Conservation (phyloP, 2,888 invertebrate genomes). For the Eristalis arbustorum region DNA sequence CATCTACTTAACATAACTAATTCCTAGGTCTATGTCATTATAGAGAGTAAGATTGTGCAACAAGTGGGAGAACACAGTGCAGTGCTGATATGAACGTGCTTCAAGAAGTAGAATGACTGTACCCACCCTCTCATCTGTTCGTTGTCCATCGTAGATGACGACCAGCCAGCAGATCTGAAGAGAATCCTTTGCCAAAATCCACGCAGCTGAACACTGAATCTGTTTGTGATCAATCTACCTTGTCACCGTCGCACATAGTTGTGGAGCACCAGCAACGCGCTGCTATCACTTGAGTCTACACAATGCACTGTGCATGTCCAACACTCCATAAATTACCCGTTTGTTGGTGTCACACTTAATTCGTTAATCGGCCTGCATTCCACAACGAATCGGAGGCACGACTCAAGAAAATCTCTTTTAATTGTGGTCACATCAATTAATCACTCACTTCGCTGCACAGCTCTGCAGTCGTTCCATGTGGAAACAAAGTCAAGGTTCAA, state of each 20-base stretch:
- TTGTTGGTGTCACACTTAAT: conserved; percentile 18
- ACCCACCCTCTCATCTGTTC: too few relatives aligned
- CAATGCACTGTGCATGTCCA: neutral
- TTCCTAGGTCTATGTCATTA: too few relatives aligned
- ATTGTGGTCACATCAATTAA: conserved; percentile 39
- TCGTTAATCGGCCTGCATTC: conserved; percentile 5
- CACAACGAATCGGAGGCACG: conserved; percentile 19
- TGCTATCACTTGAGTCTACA: neutral
- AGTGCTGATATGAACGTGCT: too few relatives aligned
- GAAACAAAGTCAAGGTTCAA: conserved; percentile 57
- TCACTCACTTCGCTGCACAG: conserved; percentile 6
- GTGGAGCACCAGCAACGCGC: neutral
- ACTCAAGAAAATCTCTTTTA: conserved; percentile 30
- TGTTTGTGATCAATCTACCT: neutral
- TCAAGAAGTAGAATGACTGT: too few relatives aligned
- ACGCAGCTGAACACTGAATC: neutral
- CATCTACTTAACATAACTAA: too few relatives aligned
- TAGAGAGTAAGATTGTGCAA: too few relatives aligned
- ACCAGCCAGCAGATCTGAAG: too few relatives aligned
- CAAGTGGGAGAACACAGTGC: too few relatives aligned
- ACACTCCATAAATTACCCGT: conserved; percentile 24
- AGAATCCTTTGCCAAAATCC: neutral
- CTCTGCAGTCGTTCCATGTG: neutral
- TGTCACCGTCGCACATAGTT: neutral
- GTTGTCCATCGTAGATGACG: too few relatives aligned